Conservation (phyloP, 2,888 invertebrate genomes). For the Polydrusus tereticollis region DNA sequence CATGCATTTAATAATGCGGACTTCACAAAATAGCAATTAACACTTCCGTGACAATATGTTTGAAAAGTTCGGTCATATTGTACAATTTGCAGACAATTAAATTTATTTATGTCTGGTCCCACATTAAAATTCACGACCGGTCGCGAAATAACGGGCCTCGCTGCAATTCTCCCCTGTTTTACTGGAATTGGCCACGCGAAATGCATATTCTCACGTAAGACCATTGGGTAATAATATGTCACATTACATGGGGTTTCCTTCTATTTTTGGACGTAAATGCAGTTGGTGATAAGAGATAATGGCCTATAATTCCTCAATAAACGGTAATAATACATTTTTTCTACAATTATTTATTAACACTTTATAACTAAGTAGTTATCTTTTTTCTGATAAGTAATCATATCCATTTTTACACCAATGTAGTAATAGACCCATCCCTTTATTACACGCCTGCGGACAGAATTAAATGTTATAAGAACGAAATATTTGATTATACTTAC, state of each 20-base stretch:
- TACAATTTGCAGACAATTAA: slow-evolving; percentile 50
- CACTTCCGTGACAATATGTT: slow-evolving; percentile 28
- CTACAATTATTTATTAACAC: too few species aligned
- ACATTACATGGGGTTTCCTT: slow-evolving; percentile 17
- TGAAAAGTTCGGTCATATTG: slow-evolving; percentile 29
- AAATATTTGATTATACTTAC: too few species aligned
- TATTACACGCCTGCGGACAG: too few species aligned
- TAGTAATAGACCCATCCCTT: too few species aligned
- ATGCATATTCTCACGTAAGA: slow-evolving; percentile 55
- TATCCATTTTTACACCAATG: too few species aligned
- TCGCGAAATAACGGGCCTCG: slow-evolving; percentile 34
- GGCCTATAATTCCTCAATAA: neutral
- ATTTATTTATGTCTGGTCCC: slow-evolving; percentile 48
- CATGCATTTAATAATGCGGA: neutral
- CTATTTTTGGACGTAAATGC: slow-evolving; percentile 25
- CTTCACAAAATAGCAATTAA: slow-evolving; percentile 19
- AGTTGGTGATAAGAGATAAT: neutral
- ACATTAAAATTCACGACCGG: slow-evolving; percentile 51
- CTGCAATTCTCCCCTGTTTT: slow-evolving; percentile 24
- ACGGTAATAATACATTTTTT: too few species aligned
- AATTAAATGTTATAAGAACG: too few species aligned
- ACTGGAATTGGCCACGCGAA: slow-evolving; percentile 50
- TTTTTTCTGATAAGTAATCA: too few species aligned
- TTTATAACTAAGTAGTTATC: too few species aligned
- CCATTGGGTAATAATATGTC: slow-evolving; percentile 38